Percentiles rank a stretch among this genome's conserved stretches.
phyloP scores from a whole-genome alignment of 2,797 vertebrate genomes.

The Gymnopithys bicolor region DNA sequence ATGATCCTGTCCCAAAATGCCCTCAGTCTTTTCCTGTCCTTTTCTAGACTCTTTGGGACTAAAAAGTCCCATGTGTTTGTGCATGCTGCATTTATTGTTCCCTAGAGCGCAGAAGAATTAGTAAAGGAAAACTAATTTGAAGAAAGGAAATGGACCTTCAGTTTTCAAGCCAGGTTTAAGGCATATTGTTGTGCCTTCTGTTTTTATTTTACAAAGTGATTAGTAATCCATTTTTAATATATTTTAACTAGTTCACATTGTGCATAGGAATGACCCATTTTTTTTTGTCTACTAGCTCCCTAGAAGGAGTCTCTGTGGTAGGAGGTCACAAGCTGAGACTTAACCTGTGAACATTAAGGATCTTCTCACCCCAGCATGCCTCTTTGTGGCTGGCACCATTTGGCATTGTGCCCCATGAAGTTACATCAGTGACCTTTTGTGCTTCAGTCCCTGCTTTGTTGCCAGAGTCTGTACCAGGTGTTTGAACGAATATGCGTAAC shows the following conservation, averaged over 20 bases:
- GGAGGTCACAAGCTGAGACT: not conserved
- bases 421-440: not conserved
- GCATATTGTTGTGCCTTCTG: not conserved
- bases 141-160: not conserved
- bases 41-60: not conserved
- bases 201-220: not conserved
- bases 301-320: not conserved
- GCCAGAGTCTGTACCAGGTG: constrained; percentile 1
- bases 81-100: constrained; percentile 15
- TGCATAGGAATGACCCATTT: not conserved
- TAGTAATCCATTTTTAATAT: not conserved
- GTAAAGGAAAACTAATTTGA: constrained; percentile 27
- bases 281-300: not conserved
- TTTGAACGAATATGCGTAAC: not conserved
- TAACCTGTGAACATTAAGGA: not conserved
- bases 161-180: not conserved
- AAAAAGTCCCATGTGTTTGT: not conserved
- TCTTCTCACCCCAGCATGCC: not conserved
- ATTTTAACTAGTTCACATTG: not conserved
- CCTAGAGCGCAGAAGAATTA: not conserved
- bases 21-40: not conserved
- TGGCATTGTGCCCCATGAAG: not conserved
- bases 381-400: not conserved
- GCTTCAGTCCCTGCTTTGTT: not conserved
- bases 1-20: not conserved